Conservation (phyloP, 2,888 invertebrate species). For the Campopleginae sp. region DNA sequence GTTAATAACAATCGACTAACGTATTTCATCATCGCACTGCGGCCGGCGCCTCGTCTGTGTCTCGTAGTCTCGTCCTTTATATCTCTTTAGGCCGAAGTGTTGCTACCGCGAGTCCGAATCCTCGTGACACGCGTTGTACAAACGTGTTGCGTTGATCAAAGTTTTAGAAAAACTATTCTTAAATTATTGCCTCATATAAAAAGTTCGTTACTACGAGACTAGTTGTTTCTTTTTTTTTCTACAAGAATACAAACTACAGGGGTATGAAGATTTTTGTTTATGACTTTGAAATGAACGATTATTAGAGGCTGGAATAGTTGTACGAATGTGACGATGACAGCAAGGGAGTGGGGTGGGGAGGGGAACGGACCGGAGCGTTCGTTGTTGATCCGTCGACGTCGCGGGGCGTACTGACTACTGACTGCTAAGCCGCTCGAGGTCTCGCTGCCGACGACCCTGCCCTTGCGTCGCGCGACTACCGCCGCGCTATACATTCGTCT, state of each 20-base stretch:
- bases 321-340: constrained; percentile 13
- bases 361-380: constrained; percentile 44
- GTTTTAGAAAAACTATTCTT: background rate
- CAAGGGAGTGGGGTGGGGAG: constrained; percentile 13
- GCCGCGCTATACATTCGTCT: constrained; percentile 65
- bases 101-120: background rate
- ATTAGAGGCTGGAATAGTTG: constrained; percentile 56
- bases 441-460: constrained; percentile 81
- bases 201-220: background rate
- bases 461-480: constrained; percentile 82
- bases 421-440: constrained; percentile 61
- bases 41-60: background rate
- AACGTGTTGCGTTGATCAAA: constrained; percentile 2
- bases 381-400: constrained; percentile 76
- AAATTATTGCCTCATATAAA: background rate
- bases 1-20: constrained; percentile 4
- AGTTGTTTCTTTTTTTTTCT: background rate
- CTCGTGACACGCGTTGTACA: background rate
- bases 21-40: constrained; percentile 8
- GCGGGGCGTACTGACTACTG: constrained; percentile 82
- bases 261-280: background rate
- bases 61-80: background rate
- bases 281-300: constrained; percentile 24
- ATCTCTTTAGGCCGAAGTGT: background rate
- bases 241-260: background rate